A percentile compares a stretch with the other conserved stretches of the same genome.
These are phyloP conservation scores for Drosophila mayaguana DNA, from an alignment of 2,888 invertebrate species.

Conservation along the genomic window DNA sequence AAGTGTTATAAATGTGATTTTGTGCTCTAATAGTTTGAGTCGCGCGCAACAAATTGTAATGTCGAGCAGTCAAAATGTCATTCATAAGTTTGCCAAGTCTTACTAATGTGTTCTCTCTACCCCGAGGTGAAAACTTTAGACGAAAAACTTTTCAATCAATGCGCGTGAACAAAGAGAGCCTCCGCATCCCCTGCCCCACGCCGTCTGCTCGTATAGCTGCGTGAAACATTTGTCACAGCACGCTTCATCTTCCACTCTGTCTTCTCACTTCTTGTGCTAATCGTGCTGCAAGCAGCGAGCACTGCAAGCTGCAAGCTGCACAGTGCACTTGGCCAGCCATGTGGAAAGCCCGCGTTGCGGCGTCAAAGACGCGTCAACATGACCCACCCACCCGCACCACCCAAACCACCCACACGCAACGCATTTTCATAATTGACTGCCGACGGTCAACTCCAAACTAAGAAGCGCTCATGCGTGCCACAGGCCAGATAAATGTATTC, in stretches of 20 bases:
- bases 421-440: conserved; percentile 51
- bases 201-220: not conserved
- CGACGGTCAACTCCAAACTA: conserved; percentile 39
- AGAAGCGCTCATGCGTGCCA: conserved; percentile 50
- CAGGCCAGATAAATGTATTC: conserved; percentile 40
- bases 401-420: conserved; percentile 6
- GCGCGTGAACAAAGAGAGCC: conserved; percentile 71
- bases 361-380: conserved; percentile 53
- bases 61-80: conserved; percentile 58
- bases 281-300: conserved; percentile 12
- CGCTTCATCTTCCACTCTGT: conserved; percentile 3
- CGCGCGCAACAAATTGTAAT: conserved; percentile 51
- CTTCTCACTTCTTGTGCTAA: conserved; percentile 8
- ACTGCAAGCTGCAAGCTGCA: conserved; percentile 37
- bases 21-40: conserved; percentile 68
- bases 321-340: conserved; percentile 57
- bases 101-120: conserved; percentile 19
- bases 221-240: conserved; percentile 51
- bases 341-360: conserved; percentile 39
- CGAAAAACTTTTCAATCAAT: conserved; percentile 62
- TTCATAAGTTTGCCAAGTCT: conserved; percentile 24
- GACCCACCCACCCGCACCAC: conserved; percentile 46
- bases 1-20: conserved; percentile 40
- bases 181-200: not conserved
- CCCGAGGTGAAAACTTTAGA: conserved; percentile 35